Percentiles rank a stretch among this genome's conserved stretches.
Evolutionary conservation across 2,113 vertebrate species (phyloP).

Genomic region (Anoplopoma fimbria): DNA sequence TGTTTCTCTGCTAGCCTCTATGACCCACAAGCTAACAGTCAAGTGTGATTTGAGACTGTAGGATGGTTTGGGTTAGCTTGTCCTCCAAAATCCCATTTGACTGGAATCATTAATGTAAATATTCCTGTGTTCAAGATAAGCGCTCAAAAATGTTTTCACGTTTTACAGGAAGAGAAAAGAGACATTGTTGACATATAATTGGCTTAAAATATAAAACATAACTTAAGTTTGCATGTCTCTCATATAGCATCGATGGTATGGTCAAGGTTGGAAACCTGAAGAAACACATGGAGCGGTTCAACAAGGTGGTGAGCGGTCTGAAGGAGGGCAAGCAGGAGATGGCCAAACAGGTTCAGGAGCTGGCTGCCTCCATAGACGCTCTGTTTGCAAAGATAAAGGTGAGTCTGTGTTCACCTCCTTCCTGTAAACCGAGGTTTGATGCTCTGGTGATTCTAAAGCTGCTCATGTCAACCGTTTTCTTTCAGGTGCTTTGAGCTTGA

Average conservation of each 20-base stretch:
- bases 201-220: neutral
- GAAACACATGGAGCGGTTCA: constrained; percentile 91
- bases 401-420: constrained; percentile 1
- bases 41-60: neutral
- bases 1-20: neutral
- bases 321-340: constrained; percentile 95
- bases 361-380: constrained; percentile 89
- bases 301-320: constrained; percentile 90
- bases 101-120: neutral
- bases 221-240: neutral
- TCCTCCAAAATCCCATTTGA: neutral
- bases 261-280: constrained; percentile 92
- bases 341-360: constrained; percentile 90
- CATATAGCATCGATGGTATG: constrained; percentile 90
- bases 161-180: neutral
- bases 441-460: constrained; percentile 2
- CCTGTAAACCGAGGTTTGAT: neutral
- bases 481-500: neutral
- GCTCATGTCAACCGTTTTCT: neutral
- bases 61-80: neutral
- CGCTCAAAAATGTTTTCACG: neutral
- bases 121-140: neutral
- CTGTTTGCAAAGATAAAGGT: constrained; percentile 95
- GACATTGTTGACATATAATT: neutral
- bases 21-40: neutral